Evolutionary conservation across 1,140 invertebrate genomes (phyloP).

Genomic region (Ips nitidus): DNA sequence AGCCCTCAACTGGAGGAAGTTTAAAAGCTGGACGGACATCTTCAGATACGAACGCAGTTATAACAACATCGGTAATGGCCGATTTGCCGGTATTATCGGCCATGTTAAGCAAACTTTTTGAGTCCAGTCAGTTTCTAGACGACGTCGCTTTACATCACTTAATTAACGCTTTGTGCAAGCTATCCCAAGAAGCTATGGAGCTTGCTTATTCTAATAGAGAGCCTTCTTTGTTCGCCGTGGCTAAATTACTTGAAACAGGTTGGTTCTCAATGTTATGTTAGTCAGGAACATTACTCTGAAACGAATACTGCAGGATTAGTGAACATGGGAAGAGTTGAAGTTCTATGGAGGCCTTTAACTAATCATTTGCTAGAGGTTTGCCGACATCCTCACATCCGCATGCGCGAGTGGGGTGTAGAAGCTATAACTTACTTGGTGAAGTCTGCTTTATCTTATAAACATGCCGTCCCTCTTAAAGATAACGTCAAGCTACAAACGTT

Average conservation of each 20-base stretch:
- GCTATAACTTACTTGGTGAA: constrained; percentile 94
- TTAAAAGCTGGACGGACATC: constrained; percentile 74
- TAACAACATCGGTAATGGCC: constrained; percentile 94
- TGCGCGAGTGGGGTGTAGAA: constrained; percentile 97
- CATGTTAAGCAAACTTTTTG: constrained; percentile 91
- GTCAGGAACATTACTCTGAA: too few relatives aligned
- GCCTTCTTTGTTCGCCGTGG: constrained; percentile 95
- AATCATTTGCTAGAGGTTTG: constrained; percentile 95
- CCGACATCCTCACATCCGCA: constrained; percentile 90
- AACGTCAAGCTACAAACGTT: constrained; percentile 87
- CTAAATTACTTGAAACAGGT: constrained; percentile 93
- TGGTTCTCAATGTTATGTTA: neutral
- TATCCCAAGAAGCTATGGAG: constrained; percentile 97
- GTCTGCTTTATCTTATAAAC: constrained; percentile 86
- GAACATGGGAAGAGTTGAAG: constrained; percentile 90
- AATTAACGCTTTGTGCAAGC: constrained; percentile 94
- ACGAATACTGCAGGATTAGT: constrained; percentile 63
- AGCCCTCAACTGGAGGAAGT: constrained; percentile 89
- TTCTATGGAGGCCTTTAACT: constrained; percentile 95
- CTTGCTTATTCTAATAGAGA: constrained; percentile 94
- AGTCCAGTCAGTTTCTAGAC: constrained; percentile 91
- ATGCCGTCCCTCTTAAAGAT: constrained; percentile 78
- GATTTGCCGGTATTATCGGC: constrained; percentile 91
- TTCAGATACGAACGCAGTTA: constrained; percentile 84
- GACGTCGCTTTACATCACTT: constrained; percentile 95